Conservation (phyloP, 1,140 invertebrate species). For the Ceratosolen fusciceps region DNA sequence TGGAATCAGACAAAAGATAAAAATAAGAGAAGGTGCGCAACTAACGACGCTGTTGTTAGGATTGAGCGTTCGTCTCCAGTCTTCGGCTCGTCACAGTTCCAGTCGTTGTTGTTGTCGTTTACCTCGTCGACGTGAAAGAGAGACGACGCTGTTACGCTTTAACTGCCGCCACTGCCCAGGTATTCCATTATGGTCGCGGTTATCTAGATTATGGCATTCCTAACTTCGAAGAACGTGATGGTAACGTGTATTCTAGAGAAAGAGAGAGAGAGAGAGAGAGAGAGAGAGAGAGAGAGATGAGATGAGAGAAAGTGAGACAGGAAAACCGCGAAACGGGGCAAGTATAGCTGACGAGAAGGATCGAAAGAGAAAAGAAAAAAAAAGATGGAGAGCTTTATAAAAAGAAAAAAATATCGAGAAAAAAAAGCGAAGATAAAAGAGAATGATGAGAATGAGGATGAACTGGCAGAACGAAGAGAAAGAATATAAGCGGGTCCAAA, state of each 20-base stretch:
- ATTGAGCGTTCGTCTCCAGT: constrained; percentile 47
- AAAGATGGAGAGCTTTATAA: constrained; percentile 28
- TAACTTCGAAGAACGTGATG: constrained; percentile 61
- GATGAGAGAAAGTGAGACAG: not conserved
- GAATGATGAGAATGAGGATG: not conserved
- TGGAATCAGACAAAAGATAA: constrained; percentile 48
- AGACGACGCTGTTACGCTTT: constrained; percentile 37
- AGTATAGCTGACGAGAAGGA: constrained; percentile 20
- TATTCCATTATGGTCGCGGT: constrained; percentile 67
- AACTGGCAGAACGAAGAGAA: constrained; percentile 26
- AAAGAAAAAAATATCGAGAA: constrained; percentile 27
- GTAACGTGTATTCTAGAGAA: constrained; percentile 47
- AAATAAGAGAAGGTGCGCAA: constrained; percentile 61
- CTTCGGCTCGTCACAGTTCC: not conserved
- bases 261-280: not conserved
- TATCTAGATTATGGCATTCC: constrained; percentile 71
- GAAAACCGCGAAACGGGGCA: constrained; percentile 52
- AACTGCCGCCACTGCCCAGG: constrained; percentile 57
- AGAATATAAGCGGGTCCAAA: not conserved
- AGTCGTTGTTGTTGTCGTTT: not conserved
- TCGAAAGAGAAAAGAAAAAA: constrained; percentile 4
- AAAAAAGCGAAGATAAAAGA: constrained; percentile 1
- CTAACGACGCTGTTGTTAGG: not conserved
- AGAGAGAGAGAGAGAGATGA: not conserved
- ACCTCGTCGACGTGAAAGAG: constrained; percentile 16